phyloP scores from a whole-genome alignment of 2,888 invertebrate species.

The Arctia plantaginis region DNA sequence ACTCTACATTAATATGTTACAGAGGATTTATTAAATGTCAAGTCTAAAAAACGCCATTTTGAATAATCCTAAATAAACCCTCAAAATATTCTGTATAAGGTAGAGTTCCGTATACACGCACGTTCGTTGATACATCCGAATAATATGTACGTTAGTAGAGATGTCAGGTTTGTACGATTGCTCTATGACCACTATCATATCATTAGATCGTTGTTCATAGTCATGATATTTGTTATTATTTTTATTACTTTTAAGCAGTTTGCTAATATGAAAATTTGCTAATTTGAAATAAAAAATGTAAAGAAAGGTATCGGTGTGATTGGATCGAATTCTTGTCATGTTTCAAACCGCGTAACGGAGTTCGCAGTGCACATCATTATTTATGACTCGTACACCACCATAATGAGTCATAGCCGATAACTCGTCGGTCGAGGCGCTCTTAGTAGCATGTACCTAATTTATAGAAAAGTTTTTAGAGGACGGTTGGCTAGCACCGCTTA shows the following conservation, averaged over 20 bases:
- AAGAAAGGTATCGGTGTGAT: conserved; percentile 25
- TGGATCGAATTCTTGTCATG: conserved; percentile 35
- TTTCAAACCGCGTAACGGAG: conserved; percentile 32
- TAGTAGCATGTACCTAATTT: conserved; percentile 58
- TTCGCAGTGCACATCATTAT: conserved; percentile 44
- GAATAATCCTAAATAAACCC: too few relatives aligned
- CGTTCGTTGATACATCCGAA: not conserved
- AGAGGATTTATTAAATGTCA: not conserved
- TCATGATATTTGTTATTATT: not conserved
- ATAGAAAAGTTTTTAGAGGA: conserved; percentile 67
- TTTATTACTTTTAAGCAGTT: not conserved
- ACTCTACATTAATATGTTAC: not conserved
- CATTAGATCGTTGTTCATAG: not conserved
- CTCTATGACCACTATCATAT: not conserved
- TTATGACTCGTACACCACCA: conserved; percentile 60
- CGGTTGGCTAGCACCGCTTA: conserved; percentile 65
- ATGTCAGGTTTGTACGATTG: not conserved
- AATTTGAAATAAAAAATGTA: conserved; percentile 41
- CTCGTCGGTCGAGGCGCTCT: conserved; percentile 43
- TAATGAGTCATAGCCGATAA: conserved; percentile 65
- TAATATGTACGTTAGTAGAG: not conserved
- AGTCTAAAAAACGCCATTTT: not conserved
- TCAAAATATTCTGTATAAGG: too few relatives aligned
- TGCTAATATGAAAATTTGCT: too few relatives aligned
- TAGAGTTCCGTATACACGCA: not conserved